These are phyloP conservation scores for Morinoia aosen DNA, from an alignment of 2,888 invertebrate genomes.

Conservation along the genomic window DNA sequence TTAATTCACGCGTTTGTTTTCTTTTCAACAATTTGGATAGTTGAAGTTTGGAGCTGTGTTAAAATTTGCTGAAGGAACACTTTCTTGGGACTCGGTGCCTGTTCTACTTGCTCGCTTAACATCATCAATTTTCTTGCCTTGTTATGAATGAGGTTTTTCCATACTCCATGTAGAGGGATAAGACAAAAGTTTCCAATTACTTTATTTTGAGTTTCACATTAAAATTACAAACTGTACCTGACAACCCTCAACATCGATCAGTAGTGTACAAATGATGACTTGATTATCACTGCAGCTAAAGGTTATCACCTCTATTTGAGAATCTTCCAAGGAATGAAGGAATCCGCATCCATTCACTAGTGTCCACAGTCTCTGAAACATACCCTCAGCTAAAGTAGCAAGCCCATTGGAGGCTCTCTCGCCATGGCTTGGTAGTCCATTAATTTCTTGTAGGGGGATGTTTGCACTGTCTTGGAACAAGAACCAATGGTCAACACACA, in stretches of 20 bases:
- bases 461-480: slow-evolving; percentile 32
- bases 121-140: background rate
- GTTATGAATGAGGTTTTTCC: background rate
- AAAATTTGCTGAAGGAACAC: background rate
- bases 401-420: background rate
- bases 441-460: background rate
- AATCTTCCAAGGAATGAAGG: background rate
- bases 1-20: too few species aligned
- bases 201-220: background rate
- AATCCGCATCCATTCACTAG: background rate
- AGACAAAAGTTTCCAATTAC: background rate
- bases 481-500: background rate
- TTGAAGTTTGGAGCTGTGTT: too few species aligned
- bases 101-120: background rate
- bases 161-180: background rate
- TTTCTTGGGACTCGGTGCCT: slow-evolving; percentile 6
- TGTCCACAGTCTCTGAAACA: slow-evolving; percentile 50
- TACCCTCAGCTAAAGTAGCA: background rate
- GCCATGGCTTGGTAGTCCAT: background rate
- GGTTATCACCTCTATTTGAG: background rate
- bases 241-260: too few species aligned
- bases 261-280: background rate
- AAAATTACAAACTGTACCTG: background rate
- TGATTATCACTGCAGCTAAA: background rate
- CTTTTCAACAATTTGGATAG: too few species aligned